Evolutionary conservation across 2,888 invertebrate genomes (phyloP).

Genomic region (Kuschelorhynchus macadamiae): DNA sequence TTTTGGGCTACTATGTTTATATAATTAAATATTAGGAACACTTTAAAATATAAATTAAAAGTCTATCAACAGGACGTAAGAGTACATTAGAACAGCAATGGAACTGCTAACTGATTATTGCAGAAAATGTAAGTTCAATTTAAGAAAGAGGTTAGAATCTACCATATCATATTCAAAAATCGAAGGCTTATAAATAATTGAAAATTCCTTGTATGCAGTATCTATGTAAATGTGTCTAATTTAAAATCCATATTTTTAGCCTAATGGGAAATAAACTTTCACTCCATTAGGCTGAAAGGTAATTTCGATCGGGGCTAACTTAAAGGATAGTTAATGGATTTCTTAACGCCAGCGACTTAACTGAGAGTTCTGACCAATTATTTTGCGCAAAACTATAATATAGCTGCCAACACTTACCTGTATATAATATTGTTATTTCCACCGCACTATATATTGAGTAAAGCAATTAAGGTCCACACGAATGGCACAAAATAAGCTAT

Average conservation of each 20-base stretch:
- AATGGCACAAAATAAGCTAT: constrained; percentile 34
- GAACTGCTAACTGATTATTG: no score
- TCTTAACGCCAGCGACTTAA: constrained; percentile 8
- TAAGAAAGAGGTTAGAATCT: constrained; percentile 6
- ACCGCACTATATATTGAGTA: constrained; percentile 11
- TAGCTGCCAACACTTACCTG: background rate
- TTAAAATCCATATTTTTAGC: constrained; percentile 26
- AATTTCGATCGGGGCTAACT: constrained; percentile 31
- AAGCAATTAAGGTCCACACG: constrained; percentile 30
- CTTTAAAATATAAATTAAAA: no score
- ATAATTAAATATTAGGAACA: no score
- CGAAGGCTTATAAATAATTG: background rate
- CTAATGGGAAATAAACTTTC: constrained; percentile 36
- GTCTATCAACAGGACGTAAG: no score
- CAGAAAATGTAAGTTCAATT: no score
- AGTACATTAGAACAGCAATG: no score
- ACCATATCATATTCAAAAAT: background rate
- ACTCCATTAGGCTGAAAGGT: constrained; percentile 6
- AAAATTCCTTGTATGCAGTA: constrained; percentile 6
- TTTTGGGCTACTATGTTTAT: no score
- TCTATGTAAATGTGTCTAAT: constrained; percentile 25
- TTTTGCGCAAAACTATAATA: background rate
- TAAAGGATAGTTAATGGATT: constrained; percentile 24
- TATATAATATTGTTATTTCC: constrained; percentile 3
- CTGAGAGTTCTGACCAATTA: background rate